phyloP scores from a whole-genome alignment of 2,113 vertebrate genomes.

The human region GRCh38 chr13:105351001-105351500 shows the following conservation, averaged over 20 bases:
- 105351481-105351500: background rate
- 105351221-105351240: background rate
- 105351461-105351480: background rate
- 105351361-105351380: background rate
- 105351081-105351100: no score
- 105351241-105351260: no score
- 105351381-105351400: background rate
- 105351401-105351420: background rate
- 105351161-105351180: background rate
- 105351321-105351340: background rate
- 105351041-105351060: background rate
- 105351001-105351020: fast-evolving
- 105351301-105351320: slow-evolving; percentile 7
- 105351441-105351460: background rate
- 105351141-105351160: background rate
- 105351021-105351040: no score
- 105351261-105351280: background rate
- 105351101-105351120: background rate
- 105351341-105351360: background rate
- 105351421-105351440: background rate
- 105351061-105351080: background rate
- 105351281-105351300: background rate
- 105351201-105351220: background rate
- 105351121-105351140: background rate
- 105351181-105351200: fast-evolving